phyloP scores from a whole-genome alignment of 2,888 invertebrate species.

The Cenopis cana region DNA sequence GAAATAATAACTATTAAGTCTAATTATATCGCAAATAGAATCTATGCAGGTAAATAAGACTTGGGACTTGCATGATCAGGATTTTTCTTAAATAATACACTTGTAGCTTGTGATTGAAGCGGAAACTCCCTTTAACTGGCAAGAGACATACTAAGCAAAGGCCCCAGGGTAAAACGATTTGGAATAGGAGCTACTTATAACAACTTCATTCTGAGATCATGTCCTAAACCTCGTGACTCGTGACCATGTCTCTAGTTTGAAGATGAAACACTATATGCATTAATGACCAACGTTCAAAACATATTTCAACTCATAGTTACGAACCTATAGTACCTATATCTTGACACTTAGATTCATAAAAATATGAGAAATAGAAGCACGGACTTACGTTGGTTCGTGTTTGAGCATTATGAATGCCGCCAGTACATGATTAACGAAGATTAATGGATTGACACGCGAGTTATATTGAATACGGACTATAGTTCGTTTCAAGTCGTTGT shows the following conservation, averaged over 20 bases:
- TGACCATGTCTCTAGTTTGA: slow-evolving; percentile 12
- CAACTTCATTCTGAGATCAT: too few species aligned
- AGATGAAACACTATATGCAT: slow-evolving; percentile 16
- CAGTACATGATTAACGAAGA: slow-evolving; percentile 1
- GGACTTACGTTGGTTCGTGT: neutral
- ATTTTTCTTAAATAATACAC: too few species aligned
- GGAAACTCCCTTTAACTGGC: too few species aligned
- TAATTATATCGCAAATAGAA: too few species aligned
- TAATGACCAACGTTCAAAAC: slow-evolving; percentile 3
- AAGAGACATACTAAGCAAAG: too few species aligned
- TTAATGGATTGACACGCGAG: slow-evolving; percentile 14
- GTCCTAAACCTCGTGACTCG: neutral
- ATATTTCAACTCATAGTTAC: neutral
- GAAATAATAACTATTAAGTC: too few species aligned
- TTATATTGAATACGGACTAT: neutral
- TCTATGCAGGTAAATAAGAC: too few species aligned
- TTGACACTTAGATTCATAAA: neutral
- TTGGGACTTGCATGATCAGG: too few species aligned
- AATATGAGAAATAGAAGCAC: neutral
- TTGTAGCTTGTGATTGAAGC: too few species aligned
- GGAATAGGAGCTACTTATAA: too few species aligned
- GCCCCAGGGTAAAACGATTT: too few species aligned
- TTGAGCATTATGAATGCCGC: neutral
- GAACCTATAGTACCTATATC: neutral
- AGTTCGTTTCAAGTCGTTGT: neutral